These are phyloP conservation scores for Cebidichthys violaceus DNA, from an alignment of 2,113 vertebrate genomes.

Conservation along the genomic window DNA sequence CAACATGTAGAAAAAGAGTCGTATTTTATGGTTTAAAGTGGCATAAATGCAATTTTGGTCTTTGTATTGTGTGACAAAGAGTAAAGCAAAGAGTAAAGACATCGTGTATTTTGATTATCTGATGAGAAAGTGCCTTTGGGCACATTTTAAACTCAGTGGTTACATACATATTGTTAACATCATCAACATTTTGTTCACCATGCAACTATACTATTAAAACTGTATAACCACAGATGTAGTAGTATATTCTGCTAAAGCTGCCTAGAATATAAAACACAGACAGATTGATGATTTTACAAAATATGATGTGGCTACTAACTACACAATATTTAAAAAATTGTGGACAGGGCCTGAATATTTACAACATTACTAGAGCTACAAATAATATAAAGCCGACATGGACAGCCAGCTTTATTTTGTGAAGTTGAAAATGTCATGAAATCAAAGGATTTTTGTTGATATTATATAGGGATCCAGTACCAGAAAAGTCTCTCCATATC, in stretches of 20 bases:
- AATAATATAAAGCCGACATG: neutral
- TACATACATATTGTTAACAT: neutral
- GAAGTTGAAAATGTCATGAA: neutral
- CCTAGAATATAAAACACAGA: neutral
- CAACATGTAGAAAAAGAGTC: slow-evolving; percentile 22
- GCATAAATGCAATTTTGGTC: neutral
- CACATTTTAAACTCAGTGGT: neutral
- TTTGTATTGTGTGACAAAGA: neutral
- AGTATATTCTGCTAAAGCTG: neutral
- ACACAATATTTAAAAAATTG: neutral
- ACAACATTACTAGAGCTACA: neutral
- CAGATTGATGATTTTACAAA: neutral
- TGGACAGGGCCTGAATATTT: neutral
- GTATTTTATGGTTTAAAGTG: slow-evolving; percentile 25
- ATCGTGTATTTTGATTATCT: slow-evolving; percentile 10
- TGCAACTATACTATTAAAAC: slow-evolving; percentile 5
- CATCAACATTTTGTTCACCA: neutral
- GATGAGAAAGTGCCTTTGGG: neutral
- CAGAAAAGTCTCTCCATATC: slow-evolving; percentile 19
- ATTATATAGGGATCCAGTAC: slow-evolving; percentile 6
- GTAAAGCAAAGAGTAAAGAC: slow-evolving; percentile 19
- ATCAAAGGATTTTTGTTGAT: neutral
- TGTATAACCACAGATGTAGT: neutral
- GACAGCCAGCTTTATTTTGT: neutral
- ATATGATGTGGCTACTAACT: neutral